Conservation (phyloP, 2,888 invertebrate species). For the Tipula confusa region DNA sequence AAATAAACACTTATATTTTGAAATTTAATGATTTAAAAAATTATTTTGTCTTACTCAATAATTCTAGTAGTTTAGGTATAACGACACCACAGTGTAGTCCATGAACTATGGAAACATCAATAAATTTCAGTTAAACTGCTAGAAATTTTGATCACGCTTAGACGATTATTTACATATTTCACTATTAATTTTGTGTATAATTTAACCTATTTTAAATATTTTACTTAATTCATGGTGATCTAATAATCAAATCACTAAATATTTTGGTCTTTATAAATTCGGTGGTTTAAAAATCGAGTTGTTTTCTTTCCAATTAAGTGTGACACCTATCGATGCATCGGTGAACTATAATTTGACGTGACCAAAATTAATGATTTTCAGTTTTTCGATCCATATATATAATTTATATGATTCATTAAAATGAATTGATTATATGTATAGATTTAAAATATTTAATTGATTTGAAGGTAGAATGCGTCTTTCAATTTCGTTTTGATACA, state of each 20-base stretch:
- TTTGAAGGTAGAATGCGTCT: too few species aligned
- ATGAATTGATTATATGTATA: too few species aligned
- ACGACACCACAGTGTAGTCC: neutral
- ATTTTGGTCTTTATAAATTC: neutral
- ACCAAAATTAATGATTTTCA: neutral
- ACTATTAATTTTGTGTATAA: too few species aligned
- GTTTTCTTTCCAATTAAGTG: neutral
- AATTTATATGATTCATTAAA: neutral
- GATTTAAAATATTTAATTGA: too few species aligned
- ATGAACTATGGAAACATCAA: neutral
- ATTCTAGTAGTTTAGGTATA: neutral
- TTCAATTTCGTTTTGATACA: too few species aligned
- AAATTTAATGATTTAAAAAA: neutral
- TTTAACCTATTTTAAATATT: neutral
- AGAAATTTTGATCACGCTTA: neutral
- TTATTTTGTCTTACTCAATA: neutral
- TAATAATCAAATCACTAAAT: neutral
- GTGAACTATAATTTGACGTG: neutral
- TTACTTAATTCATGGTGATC: neutral
- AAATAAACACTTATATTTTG: neutral
- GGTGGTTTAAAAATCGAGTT: neutral
- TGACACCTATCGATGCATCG: neutral
- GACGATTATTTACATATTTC: neutral
- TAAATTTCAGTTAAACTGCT: constrained; percentile 15
- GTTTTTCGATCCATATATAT: neutral